Base-by-base conservation (phyloP, 2,888 invertebrate genomes). In the Oxycera nigricornis region DNA sequence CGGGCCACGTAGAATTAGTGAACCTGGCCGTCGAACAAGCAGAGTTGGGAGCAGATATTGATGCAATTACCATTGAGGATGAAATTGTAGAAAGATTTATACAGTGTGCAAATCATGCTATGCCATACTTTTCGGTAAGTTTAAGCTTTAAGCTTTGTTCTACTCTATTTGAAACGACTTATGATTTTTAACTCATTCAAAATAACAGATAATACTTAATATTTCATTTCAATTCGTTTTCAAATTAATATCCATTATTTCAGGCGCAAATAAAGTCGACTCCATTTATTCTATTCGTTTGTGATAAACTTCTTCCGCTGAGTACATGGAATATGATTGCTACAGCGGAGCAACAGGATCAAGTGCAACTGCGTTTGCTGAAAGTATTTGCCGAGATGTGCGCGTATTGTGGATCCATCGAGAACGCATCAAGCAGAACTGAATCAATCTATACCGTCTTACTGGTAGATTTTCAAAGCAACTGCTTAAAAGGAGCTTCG, bases 381-480 rank as follows among this genome's bases (percentile, higher is more conserved):
- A 94, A 95, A 85, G 89, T 94, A 77, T 90, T 97, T 82, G 95
- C 97, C 28, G 96, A 97, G 84, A 89, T 96, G 79, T 90, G 92
- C 61, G 89, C 91, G 76, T 90, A 91, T 85, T 91, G 92, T 82
- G 94, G 94, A 50, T 89, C 90, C 52, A 83, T 95, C 72, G 93
- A 94, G 65, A 91, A 93, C 80, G 88, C 92, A 30, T 89, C 91
- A 76, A 88, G 90, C 74, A 91, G 92, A 84, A 90, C 96, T 75
- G 90, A 91, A 79, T 89, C 91, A 75, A 89, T 96, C 39, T 94
- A 92, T 85, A 90, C 92, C 79, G 89, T 92, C 78, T 85, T 96
- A 57, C 89, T 94, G 88, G 94, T 95, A 87, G 87, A 87, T 85
- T 39, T 20, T 61, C 2, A 3, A 3, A n/a, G 4, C 30, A 72